Evolutionary conservation across 2,888 invertebrate species (phyloP), one percentile per base, ranked within the genome.

Genomic region (Drosophila picticornis): DNA sequence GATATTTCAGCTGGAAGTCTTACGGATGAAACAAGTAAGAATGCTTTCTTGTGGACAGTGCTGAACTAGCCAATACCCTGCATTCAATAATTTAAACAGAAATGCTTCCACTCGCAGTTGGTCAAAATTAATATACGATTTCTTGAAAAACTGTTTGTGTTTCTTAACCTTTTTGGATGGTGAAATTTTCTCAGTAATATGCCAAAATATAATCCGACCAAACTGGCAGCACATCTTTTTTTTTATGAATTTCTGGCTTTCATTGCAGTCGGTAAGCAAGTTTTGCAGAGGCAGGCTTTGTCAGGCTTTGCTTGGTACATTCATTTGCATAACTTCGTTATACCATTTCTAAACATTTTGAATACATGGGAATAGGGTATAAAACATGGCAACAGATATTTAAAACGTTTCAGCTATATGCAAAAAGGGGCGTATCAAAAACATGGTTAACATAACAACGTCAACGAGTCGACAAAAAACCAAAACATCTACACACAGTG

Each of bases 1-100:
- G 77, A 83, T 80, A 77, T 83, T 83, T 84, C 70, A 84, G 68
- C 66, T 38, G 38, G 59, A 70, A 83, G 77, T 77, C 74, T 72
- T 55, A 48, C 62, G 75, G 78, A 74, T 73, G 75, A 77, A 64
- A 36, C n/a, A 27, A 4, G 55, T 56, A 13, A 38, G 13, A 38
- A 38, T 2, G 27, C 27, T n/a, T 27, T 38, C 4, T 4, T 1
- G 69, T 50, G 4, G 0, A n/a, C 5, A 11, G 6, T 19, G 34
- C 25, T n/a, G 4, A 19, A 19, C 36, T 38, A 13, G 7, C 11
- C 16, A 13, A 56, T 36, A 55, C 36, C 36, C 36, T 55, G 25
- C 6, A 34, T 4, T 0, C 11, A 51, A 46, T 25, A 46, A 25
- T 22, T 25, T 25, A 25, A 22, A 2, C 16, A 7, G 13, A 13